Conservation (phyloP, 2,113 vertebrate species). For the Oncorhynchus gorbuscha region DNA sequence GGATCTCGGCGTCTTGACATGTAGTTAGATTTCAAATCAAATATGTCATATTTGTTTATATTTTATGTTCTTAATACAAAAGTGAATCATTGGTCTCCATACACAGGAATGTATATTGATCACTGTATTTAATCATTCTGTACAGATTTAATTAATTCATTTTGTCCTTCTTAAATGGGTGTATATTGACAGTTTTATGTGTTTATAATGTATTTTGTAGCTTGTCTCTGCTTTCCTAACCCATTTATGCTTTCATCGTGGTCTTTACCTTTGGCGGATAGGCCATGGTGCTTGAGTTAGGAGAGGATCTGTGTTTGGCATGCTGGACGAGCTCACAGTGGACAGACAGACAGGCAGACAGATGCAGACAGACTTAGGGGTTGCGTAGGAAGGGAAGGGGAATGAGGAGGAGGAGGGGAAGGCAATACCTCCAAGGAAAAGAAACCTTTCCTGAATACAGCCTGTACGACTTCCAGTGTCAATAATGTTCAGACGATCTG, state of each 20-base stretch:
- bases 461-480: conserved; percentile 31
- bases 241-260: conserved; percentile 18
- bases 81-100: conserved; percentile 56
- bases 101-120: conserved; percentile 73
- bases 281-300: conserved; percentile 8
- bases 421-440: conserved; percentile 46
- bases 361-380: conserved; percentile 17
- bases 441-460: conserved; percentile 37
- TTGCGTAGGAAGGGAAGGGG: conserved; percentile 27
- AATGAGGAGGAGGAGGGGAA: conserved; percentile 25
- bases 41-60: conserved; percentile 60
- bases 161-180: conserved; percentile 45
- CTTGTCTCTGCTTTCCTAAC: conserved; percentile 22
- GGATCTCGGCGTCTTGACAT: conserved; percentile 42
- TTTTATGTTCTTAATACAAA: conserved; percentile 52
- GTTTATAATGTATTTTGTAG: conserved; percentile 29
- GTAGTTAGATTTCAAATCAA: conserved; percentile 34
- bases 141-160: conserved; percentile 62
- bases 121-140: conserved; percentile 76
- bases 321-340: conserved; percentile 10
- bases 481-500: conserved; percentile 45
- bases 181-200: conserved; percentile 38
- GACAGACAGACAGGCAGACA: background rate
- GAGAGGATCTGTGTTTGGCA: conserved; percentile 19
- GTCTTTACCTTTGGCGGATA: conserved; percentile 9